Conservation (phyloP, 2,888 invertebrate species). For the Tineola bisselliella region DNA sequence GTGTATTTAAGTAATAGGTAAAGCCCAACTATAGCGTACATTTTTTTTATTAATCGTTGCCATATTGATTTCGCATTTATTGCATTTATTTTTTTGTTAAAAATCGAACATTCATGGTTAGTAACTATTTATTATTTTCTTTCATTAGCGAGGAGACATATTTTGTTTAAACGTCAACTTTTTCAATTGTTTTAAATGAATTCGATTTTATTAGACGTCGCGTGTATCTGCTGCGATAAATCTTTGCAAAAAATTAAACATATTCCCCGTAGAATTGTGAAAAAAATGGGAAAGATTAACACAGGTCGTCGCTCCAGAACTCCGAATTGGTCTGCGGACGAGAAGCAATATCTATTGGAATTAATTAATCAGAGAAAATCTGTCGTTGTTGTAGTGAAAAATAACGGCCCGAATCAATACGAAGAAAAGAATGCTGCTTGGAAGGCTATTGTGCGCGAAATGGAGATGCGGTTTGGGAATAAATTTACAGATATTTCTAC, state of each 20-base stretch:
- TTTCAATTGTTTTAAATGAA: slow-evolving; percentile 60
- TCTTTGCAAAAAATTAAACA: slow-evolving; percentile 59
- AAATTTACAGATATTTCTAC: slow-evolving; percentile 50
- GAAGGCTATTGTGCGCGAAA: slow-evolving; percentile 48
- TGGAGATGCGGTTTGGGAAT: slow-evolving; percentile 42
- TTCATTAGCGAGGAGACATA: background rate
- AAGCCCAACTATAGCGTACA: background rate
- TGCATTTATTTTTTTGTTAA: background rate
- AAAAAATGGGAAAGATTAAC: slow-evolving; percentile 49
- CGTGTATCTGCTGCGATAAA: slow-evolving; percentile 64
- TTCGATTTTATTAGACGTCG: slow-evolving; percentile 54
- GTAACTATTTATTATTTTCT: background rate
- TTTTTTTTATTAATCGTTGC: background rate
- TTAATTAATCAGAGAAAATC: slow-evolving; percentile 54
- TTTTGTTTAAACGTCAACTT: slow-evolving; percentile 7
- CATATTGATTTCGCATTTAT: background rate
- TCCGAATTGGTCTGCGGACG: slow-evolving; percentile 57
- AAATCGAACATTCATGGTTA: background rate
- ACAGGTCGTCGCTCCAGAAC: slow-evolving; percentile 40
- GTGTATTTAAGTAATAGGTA: too few species aligned
- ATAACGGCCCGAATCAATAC: slow-evolving; percentile 51
- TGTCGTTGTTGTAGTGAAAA: slow-evolving; percentile 47
- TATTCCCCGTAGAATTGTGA: slow-evolving; percentile 31
- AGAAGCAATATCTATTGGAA: slow-evolving; percentile 55
- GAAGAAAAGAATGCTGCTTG: slow-evolving; percentile 59